These are phyloP conservation scores for Clupea harengus DNA, from an alignment of 2,113 vertebrate genomes.

Conservation along the genomic window DNA sequence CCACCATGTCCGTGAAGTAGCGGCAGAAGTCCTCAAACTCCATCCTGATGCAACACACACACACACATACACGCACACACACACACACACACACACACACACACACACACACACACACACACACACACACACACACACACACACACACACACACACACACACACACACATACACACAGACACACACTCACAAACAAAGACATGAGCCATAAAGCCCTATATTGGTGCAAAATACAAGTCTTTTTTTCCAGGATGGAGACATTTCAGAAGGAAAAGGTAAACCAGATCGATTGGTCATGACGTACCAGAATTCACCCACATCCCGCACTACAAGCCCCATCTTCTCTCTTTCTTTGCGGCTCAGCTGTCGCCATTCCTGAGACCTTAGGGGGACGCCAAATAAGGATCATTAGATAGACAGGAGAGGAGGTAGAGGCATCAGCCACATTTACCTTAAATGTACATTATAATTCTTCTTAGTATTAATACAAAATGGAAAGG, in stretches of 20 bases:
- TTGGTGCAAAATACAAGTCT: not conserved
- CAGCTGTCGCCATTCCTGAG: constrained; percentile 73
- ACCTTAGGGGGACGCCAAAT: constrained; percentile 60
- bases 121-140: not conserved
- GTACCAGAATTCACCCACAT: constrained; percentile 80
- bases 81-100: not conserved
- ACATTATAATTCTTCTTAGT: not conserved
- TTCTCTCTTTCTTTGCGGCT: constrained; percentile 69
- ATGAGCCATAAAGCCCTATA: not conserved
- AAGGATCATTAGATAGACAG: constrained; percentile 3
- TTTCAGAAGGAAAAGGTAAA: not conserved
- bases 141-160: not conserved
- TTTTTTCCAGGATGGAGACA: not conserved
- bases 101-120: not conserved
- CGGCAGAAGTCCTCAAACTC: constrained; percentile 76
- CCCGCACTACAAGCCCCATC: constrained; percentile 71
- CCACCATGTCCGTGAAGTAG: constrained; percentile 77
- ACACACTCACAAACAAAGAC: not conserved
- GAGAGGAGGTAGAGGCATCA: not conserved
- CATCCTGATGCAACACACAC: constrained; percentile 66
- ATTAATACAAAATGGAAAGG: not conserved
- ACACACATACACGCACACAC: not conserved
- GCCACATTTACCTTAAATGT: no score
- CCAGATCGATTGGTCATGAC: not conserved
- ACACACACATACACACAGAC: not conserved